A percentile compares a stretch with the other conserved stretches of the same genome.
Evolutionary conservation across 1,140 invertebrate genomes (phyloP).

Genomic region (Stenopsyche tienmushanensis): DNA sequence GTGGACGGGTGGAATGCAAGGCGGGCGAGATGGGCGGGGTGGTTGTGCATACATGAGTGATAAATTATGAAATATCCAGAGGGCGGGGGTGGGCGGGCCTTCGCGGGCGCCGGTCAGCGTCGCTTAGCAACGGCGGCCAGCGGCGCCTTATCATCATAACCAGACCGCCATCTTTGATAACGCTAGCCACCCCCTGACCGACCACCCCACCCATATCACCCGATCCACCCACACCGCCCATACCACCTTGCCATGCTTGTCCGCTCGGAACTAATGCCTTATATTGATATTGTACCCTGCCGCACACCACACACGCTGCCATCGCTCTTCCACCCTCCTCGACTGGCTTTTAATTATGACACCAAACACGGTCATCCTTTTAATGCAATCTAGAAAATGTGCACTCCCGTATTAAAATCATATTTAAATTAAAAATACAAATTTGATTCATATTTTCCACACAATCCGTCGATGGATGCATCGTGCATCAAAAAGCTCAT

Average conservation of each 20-base stretch:
- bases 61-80: not conserved
- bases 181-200: conserved; percentile 16
- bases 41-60: not conserved
- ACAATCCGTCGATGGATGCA: too few species aligned
- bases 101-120: conserved; percentile 48
- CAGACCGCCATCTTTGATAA: conserved; percentile 54
- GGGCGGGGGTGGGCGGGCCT: not conserved
- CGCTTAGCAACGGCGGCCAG: conserved; percentile 52
- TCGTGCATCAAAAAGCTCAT: too few species aligned
- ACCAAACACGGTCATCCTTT: too few species aligned
- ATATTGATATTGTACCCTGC: conserved; percentile 32
- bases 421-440: too few species aligned
- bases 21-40: not conserved
- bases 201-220: not conserved
- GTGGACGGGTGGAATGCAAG: not conserved
- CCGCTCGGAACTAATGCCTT: conserved; percentile 28
- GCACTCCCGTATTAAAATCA: too few species aligned
- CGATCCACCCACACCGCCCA: not conserved
- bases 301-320: conserved; percentile 38
- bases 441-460: too few species aligned
- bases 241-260: not conserved
- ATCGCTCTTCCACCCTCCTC: conserved; percentile 31
- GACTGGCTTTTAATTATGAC: conserved; percentile 42
- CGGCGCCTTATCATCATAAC: conserved; percentile 57
- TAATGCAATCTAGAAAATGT: too few species aligned